Evolutionary conservation across 2,113 vertebrate species (phyloP), one percentile per base, ranked within the genome.

Genomic region (Polyodon spathula): DNA sequence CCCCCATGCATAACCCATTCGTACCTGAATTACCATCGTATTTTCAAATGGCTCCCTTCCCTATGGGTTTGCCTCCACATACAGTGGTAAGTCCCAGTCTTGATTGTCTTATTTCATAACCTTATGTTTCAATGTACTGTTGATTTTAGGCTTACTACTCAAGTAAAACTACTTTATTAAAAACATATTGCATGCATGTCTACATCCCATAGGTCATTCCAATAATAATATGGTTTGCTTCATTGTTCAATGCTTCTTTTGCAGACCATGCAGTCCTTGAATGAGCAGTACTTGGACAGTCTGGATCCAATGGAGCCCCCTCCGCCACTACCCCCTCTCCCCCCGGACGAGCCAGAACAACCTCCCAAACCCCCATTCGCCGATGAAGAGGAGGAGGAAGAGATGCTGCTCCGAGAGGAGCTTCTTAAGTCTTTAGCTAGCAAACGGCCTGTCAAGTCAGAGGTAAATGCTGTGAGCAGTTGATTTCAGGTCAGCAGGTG

Each of bases 381-480:
- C 9, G 96, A 98, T 66, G 95, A 98, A 43, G 96, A 97, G 38
- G 96, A 98, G 60, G 96, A 98, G 54, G 96, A 98, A 76, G 96
- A 98, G 84, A 98, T 98, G 96, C 84, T 98, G 42, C 84, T 98
- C 15, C 75, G 96, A 63, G 93, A 98, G 76, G 95, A 97, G 6
- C 85, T 97, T 9, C 89, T 98, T 2, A 97, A 96, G 73, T 96
- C 94, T 38, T 79, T 98, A 79, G 92, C 86, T 42, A 93, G 72
- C 77, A 97, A 94, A 73, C 86, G 93, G 66, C 86, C 90, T 64
- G 73, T 78, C 67, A 83, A 79, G 69, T 70, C 80, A 15, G 92
- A 92, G 88, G 91, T 93, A 85, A 58, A 11, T 40, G n/a, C 43
- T 6, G 40, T 37, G 5, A 4, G 6, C 55, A n/a, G 14, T 16